phyloP scores from a whole-genome alignment of 1,140 invertebrate species.

The Drosophila kanapiae region DNA sequence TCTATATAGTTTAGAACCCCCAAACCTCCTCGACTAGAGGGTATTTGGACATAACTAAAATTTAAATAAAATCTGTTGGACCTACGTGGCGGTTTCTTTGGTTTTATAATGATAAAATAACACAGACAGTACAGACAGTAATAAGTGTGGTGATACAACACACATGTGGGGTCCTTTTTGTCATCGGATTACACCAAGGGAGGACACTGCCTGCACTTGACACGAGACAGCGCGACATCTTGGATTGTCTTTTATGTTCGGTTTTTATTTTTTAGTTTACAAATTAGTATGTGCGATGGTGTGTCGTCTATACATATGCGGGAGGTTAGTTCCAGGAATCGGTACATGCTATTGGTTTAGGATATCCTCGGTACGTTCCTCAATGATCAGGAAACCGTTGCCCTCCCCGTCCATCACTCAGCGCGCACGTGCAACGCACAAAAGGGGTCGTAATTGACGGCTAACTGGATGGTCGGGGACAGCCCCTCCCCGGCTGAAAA shows the following conservation, averaged over 20 bases:
- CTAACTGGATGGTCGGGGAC: slow-evolving; percentile 59
- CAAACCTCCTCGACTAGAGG: background rate
- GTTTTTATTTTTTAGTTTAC: slow-evolving; percentile 69
- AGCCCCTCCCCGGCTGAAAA: slow-evolving; percentile 50
- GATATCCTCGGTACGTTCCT: slow-evolving; percentile 27
- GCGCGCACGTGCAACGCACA: slow-evolving; percentile 67
- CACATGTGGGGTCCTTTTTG: slow-evolving; percentile 75
- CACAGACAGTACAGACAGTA: slow-evolving; percentile 53
- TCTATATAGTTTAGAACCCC: too few species aligned
- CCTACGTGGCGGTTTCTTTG: slow-evolving; percentile 56
- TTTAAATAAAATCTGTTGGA: slow-evolving; percentile 36
- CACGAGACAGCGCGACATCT: slow-evolving; percentile 72
- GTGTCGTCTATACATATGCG: slow-evolving; percentile 45
- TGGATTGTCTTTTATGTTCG: slow-evolving; percentile 39
- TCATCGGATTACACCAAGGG: slow-evolving; percentile 64
- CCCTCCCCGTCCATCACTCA: slow-evolving; percentile 60
- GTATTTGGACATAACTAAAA: slow-evolving; percentile 1
- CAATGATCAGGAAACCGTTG: slow-evolving; percentile 46
- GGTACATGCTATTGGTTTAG: slow-evolving; percentile 63
- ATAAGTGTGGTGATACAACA: slow-evolving; percentile 39
- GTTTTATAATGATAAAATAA: slow-evolving; percentile 78
- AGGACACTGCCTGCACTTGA: slow-evolving; percentile 47
- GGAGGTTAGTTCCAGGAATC: slow-evolving; percentile 64
- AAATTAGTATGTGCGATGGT: slow-evolving; percentile 73
- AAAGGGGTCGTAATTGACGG: slow-evolving; percentile 76